Evolutionary conservation across 2,888 invertebrate species (phyloP).

Genomic region (Formica aserva): DNA sequence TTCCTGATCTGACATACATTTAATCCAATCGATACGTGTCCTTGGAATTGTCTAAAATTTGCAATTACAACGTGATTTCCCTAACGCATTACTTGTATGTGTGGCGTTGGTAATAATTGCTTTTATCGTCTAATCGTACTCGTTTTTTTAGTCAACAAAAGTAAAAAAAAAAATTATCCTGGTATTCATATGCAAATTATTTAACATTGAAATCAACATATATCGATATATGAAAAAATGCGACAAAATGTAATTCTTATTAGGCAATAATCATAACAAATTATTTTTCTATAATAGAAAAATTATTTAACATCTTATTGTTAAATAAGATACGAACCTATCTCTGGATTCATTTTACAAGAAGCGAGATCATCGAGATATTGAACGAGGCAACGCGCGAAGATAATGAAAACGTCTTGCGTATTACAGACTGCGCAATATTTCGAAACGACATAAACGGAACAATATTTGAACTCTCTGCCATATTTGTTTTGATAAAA

Average conservation of each 20-base stretch:
- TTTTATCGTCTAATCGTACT: background rate
- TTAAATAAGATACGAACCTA: background rate
- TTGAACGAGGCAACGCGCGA: background rate
- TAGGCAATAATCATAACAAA: background rate
- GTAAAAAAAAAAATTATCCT: background rate
- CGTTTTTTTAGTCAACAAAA: background rate
- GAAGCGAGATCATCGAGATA: background rate
- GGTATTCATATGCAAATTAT: constrained; percentile 19
- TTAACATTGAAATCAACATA: background rate
- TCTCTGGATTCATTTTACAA: constrained; percentile 5
- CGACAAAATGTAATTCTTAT: background rate
- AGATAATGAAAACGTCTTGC: constrained; percentile 1
- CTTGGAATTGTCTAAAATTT: constrained; percentile 18
- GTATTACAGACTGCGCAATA: constrained; percentile 9
- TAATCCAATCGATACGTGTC: constrained; percentile 23
- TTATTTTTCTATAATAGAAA: background rate
- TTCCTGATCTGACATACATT: constrained; percentile 32
- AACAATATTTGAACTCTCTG: constrained; percentile 57
- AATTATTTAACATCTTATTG: background rate
- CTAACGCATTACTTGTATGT: background rate
- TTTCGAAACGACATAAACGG: background rate
- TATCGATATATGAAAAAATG: background rate
- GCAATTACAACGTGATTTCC: constrained; percentile 18
- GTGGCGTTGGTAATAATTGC: background rate
- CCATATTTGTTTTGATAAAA: constrained; percentile 44